Evolutionary conservation across 1,140 invertebrate species (phyloP).

Genomic region (Eulimnadia texana): DNA sequence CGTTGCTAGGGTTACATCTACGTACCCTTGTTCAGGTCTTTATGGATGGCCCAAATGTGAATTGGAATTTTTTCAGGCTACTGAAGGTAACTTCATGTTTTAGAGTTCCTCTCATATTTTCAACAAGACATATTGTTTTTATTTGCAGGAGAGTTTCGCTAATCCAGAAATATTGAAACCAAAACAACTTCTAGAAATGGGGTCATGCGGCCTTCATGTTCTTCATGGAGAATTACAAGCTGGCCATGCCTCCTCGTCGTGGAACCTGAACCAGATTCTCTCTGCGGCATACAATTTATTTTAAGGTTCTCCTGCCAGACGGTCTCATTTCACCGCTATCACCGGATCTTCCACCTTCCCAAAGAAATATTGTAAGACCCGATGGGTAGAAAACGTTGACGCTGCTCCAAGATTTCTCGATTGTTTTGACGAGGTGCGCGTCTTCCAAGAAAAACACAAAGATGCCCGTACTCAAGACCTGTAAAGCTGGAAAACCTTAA

Average conservation of each 20-base stretch:
- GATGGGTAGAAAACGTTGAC: slow-evolving; percentile 8
- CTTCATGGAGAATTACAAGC: slow-evolving; percentile 4
- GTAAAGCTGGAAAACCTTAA: slow-evolving; percentile 5
- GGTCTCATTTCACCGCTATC: background rate
- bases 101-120: no score
- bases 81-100: no score
- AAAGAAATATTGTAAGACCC: slow-evolving; percentile 5
- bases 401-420: background rate
- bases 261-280: background rate
- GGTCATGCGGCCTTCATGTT: slow-evolving; percentile 7
- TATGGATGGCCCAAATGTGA: slow-evolving; percentile 24
- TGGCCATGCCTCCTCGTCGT: background rate
- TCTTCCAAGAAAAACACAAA: background rate
- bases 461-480: background rate
- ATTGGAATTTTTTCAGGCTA: slow-evolving; percentile 19
- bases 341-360: slow-evolving; percentile 1
- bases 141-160: no score
- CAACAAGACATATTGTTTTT: no score
- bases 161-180: slow-evolving; percentile 1
- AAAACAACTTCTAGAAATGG: background rate
- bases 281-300: background rate
- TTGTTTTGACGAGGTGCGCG: no score
- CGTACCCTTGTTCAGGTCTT: slow-evolving; percentile 20
- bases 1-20: slow-evolving; percentile 10
- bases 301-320: slow-evolving; percentile 1